Evolutionary conservation across 1,140 invertebrate species (phyloP), one percentile per base, ranked within the genome.

Genomic region (Zophobas morio): DNA sequence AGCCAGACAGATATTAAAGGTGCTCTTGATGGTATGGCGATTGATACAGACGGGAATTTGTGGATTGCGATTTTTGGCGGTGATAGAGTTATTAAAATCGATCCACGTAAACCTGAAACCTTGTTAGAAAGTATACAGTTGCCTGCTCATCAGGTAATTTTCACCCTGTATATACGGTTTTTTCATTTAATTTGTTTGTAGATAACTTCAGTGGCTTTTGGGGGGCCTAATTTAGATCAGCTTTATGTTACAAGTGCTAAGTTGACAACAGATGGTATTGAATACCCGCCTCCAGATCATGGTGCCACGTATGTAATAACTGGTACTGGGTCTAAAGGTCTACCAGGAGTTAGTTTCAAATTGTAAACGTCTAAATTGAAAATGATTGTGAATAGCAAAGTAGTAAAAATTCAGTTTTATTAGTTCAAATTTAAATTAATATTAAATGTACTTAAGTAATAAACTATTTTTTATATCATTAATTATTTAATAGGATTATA

Each of bases 121-220:
- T 51, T 83, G 32, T 49, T 82, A 3, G 53, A 80, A 56, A 80
- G 70, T 8, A 79, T 82, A 70, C 36, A 77, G 37, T 6, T 83
- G 8, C 81, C 81, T 4, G 81, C 80, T 32, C 70, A 76, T 53
- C 81, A 82, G 73, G 82, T 82, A 76, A 63, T 3, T 1, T 63
- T 36, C 20, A 1, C 2, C 0, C 1, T 39, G 8, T 34, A 57
- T 34, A 57, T 36, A 1, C 2, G 2, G 5, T 53, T 53, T 53
- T 8, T 53, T 60, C 40, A 66, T 33, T 0, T 40, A 40, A 42
- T 40, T 8, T 47, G 34, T 73, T 78, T 72, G 37, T 34, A 94
- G 84, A 90, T 94, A 3, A 96, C 95, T 0, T 96, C 94, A 0
- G 91, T 90, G 0, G 92, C 93, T 57, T 97, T 94, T 83, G 95